Evolutionary conservation across 2,797 vertebrate genomes (phyloP).

Genomic region (Rhabdomys pumilio): DNA sequence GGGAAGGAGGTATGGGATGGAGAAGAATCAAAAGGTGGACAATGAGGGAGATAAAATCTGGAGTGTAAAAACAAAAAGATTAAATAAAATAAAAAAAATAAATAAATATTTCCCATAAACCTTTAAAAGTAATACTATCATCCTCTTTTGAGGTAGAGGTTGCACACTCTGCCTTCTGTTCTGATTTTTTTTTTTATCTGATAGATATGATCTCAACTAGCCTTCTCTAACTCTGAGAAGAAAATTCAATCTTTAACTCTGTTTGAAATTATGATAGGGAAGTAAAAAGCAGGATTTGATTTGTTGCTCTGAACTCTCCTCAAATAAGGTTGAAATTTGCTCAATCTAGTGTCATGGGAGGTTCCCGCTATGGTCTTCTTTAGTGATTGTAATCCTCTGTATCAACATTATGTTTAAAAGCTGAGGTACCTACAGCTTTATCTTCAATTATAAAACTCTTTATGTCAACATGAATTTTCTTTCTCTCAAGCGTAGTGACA

Average conservation of each 20-base stretch:
- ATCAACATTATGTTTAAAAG: background rate
- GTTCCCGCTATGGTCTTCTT: background rate
- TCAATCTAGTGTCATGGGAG: background rate
- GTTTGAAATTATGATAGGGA: background rate
- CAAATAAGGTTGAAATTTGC: background rate
- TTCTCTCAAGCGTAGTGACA: background rate
- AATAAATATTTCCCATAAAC: background rate
- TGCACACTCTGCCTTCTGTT: background rate
- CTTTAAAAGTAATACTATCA: background rate
- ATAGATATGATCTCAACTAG: background rate
- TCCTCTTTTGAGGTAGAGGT: background rate
- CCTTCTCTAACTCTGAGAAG: background rate
- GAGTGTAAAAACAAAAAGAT: no score
- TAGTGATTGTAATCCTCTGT: no score
- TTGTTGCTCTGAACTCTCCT: background rate
- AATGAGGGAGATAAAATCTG: no score
- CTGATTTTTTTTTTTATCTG: background rate
- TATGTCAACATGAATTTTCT: background rate
- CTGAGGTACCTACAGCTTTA: background rate
- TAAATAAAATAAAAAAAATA: no score
- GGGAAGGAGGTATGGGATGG: no score
- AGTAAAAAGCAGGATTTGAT: background rate
- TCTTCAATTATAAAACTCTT: background rate
- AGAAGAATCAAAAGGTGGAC: no score
- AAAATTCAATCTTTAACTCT: slow-evolving; percentile 7